These are phyloP conservation scores for Diarsia rubi DNA, from an alignment of 2,888 invertebrate species.

Conservation along the genomic window DNA sequence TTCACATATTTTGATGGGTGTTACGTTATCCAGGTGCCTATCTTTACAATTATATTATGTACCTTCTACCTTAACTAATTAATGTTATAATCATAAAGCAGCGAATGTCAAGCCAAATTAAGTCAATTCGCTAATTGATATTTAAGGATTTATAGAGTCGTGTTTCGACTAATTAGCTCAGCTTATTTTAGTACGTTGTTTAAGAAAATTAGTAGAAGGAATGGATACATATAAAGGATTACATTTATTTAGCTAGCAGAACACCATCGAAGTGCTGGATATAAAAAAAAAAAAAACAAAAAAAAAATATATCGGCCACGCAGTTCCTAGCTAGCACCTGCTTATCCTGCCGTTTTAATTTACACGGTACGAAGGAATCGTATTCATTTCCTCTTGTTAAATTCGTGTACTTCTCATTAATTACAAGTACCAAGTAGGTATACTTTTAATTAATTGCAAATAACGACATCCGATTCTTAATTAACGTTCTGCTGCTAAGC, in stretches of 20 bases:
- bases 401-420: constrained; percentile 9
- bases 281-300: too few relatives aligned
- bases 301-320: too few relatives aligned
- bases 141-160: constrained; percentile 25
- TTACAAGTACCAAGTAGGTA: constrained; percentile 27
- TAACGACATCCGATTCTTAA: constrained; percentile 51
- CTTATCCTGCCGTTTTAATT: background rate
- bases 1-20: too few relatives aligned
- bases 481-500: constrained; percentile 22
- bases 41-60: constrained; percentile 7
- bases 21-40: too few relatives aligned
- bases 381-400: background rate
- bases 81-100: constrained; percentile 25
- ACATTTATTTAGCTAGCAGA: background rate
- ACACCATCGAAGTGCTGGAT: background rate
- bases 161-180: constrained; percentile 7
- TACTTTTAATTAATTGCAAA: constrained; percentile 45
- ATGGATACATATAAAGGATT: background rate
- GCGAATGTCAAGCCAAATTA: constrained; percentile 1
- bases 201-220: background rate
- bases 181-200: background rate
- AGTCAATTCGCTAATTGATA: constrained; percentile 33
- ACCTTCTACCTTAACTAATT: background rate
- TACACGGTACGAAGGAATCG: background rate
- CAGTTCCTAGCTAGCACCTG: background rate